These are phyloP conservation scores for Euura lappo DNA, from an alignment of 1,140 invertebrate genomes.

Conservation along the genomic window DNA sequence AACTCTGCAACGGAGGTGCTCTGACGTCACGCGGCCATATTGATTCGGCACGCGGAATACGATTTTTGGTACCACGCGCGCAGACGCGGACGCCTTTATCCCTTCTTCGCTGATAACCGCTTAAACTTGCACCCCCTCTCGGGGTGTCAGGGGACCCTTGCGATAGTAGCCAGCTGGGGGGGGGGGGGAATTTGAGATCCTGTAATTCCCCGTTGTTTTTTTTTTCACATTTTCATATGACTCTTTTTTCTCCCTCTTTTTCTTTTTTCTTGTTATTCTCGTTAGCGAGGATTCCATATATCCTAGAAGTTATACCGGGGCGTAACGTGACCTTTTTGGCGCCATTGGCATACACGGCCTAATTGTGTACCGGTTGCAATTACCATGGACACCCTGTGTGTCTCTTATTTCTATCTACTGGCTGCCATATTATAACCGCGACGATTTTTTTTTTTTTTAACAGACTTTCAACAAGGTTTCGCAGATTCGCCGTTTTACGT, in stretches of 20 bases:
- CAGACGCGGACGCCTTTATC: neutral
- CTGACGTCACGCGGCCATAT: slow-evolving; percentile 61
- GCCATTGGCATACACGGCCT: neutral
- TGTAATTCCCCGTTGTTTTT: too few relatives aligned
- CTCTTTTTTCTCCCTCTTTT: too few relatives aligned
- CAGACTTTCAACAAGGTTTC: too few relatives aligned
- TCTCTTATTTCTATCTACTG: too few relatives aligned
- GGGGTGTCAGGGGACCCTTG: slow-evolving; percentile 36
- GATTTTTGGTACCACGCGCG: neutral
- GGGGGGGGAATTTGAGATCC: neutral
- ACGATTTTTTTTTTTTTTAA: too few relatives aligned
- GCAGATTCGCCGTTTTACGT: too few relatives aligned
- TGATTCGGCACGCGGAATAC: slow-evolving; percentile 43
- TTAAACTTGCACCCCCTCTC: slow-evolving; percentile 33
- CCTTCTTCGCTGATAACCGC: neutral
- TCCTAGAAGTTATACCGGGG: too few relatives aligned
- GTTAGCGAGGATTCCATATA: too few relatives aligned
- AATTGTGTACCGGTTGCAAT: neutral
- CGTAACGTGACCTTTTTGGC: neutral
- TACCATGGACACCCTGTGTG: too few relatives aligned
- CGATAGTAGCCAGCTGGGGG: slow-evolving; percentile 16
- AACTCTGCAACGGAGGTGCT: slow-evolving; percentile 55
- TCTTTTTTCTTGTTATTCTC: too few relatives aligned
- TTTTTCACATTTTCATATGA: too few relatives aligned
- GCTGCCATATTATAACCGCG: too few relatives aligned